phyloP scores from a whole-genome alignment of 2,113 vertebrate species.

The Acanthisitta chloris region DNA sequence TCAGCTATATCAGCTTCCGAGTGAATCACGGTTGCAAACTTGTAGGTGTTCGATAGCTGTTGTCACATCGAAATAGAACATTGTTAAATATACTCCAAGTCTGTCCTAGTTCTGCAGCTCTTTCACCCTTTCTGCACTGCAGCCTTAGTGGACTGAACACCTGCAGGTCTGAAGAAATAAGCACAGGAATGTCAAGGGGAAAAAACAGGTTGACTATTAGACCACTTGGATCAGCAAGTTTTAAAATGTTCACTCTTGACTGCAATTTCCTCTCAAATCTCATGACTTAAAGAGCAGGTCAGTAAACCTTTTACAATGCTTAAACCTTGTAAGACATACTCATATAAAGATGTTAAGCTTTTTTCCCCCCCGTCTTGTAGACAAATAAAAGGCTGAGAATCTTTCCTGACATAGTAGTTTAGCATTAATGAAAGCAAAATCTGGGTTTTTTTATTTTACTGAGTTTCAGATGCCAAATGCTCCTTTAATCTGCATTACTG shows the following conservation, averaged over 20 bases:
- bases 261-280: background rate
- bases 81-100: conserved; percentile 78
- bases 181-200: background rate
- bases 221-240: background rate
- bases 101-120: conserved; percentile 70
- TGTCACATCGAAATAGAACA: conserved; percentile 76
- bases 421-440: background rate
- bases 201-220: background rate
- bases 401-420: background rate
- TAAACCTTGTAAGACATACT: background rate
- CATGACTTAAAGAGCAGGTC: background rate
- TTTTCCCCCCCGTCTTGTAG: background rate
- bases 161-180: conserved; percentile 6
- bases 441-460: background rate
- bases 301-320: background rate
- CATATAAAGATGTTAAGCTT: background rate
- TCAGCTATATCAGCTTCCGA: conserved; percentile 73
- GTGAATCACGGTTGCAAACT: conserved; percentile 75
- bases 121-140: background rate
- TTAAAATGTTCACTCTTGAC: background rate
- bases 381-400: background rate
- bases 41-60: conserved; percentile 72
- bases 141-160: conserved; percentile 24
- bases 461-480: background rate
- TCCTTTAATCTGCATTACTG: background rate